Conservation (phyloP, 2,797 vertebrate genomes). For the Pitangus sulphuratus region DNA sequence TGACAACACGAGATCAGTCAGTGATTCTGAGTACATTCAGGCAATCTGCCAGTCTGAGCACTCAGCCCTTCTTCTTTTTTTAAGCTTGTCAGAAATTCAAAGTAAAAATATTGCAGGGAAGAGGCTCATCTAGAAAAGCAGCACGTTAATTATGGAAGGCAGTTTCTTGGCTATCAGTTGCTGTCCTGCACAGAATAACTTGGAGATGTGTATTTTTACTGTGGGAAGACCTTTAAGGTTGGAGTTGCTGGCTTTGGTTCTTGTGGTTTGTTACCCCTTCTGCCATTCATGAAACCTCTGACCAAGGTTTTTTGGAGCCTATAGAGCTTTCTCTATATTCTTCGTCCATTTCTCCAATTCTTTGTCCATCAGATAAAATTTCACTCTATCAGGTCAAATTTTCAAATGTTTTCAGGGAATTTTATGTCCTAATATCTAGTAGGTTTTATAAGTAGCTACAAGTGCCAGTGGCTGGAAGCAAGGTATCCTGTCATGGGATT, state of each 20-base stretch:
- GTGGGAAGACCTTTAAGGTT: background rate
- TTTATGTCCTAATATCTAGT: constrained; percentile 1
- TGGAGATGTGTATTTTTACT: background rate
- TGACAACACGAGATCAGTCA: background rate
- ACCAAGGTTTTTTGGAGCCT: constrained; percentile 15
- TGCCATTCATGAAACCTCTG: background rate
- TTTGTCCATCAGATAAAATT: background rate
- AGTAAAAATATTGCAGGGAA: constrained; percentile 2
- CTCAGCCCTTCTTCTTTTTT: constrained; percentile 12
- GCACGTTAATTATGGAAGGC: constrained; percentile 26
- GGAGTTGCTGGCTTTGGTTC: background rate
- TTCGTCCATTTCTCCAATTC: background rate
- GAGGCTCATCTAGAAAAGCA: background rate
- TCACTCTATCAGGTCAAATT: background rate
- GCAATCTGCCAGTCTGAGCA: constrained; percentile 42
- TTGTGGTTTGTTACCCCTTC: background rate
- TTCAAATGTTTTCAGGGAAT: background rate
- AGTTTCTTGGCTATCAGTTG: constrained; percentile 43
- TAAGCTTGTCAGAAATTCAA: constrained; percentile 39
- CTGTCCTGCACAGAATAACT: constrained; percentile 3
- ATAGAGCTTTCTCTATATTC: background rate
- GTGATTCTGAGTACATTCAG: constrained; percentile 8
- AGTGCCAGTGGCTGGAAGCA: background rate
- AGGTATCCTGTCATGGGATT: background rate
- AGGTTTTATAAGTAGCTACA: constrained; percentile 16